phyloP scores from a whole-genome alignment of 1,140 invertebrate species.

The Calliopsis andreniformis region DNA sequence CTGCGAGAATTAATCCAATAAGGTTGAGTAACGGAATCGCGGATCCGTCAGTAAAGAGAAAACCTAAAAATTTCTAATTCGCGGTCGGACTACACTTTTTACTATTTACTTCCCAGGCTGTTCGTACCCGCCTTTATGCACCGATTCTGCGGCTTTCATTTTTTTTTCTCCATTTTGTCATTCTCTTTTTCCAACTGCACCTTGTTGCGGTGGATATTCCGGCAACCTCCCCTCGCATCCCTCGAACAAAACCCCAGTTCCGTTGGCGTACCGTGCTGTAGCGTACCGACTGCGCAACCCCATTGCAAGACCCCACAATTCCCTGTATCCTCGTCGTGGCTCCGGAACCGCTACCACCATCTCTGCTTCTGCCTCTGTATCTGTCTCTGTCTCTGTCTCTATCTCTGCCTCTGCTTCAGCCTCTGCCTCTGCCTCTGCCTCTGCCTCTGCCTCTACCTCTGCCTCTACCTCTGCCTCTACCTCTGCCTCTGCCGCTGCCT shows the following conservation, averaged over 20 bases:
- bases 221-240: slow-evolving; percentile 43
- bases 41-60: slow-evolving; percentile 14
- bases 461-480: slow-evolving; percentile 21
- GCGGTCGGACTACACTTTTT: slow-evolving; percentile 50
- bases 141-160: slow-evolving; percentile 58
- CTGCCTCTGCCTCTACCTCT: no score
- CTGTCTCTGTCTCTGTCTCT: no score
- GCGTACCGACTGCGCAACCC: slow-evolving; percentile 52
- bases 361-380: neutral
- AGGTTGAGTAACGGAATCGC: neutral
- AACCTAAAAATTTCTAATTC: slow-evolving; percentile 50
- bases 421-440: neutral
- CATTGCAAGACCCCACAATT: slow-evolving; percentile 46
- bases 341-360: slow-evolving; percentile 39
- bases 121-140: slow-evolving; percentile 26
- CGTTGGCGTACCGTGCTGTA: slow-evolving; percentile 48
- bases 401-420: slow-evolving; percentile 21
- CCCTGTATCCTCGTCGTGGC: slow-evolving; percentile 46
- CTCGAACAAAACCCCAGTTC: slow-evolving; percentile 60
- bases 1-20: neutral
- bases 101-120: slow-evolving; percentile 21
- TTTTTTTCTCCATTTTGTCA: slow-evolving; percentile 51
- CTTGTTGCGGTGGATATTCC: slow-evolving; percentile 64
- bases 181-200: slow-evolving; percentile 46
- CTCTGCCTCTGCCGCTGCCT: no score